A percentile compares a stretch with the other conserved stretches of the same genome.
These are phyloP conservation scores for Noctua comes DNA, from an alignment of 2,888 invertebrate genomes.

Conservation along the genomic window DNA sequence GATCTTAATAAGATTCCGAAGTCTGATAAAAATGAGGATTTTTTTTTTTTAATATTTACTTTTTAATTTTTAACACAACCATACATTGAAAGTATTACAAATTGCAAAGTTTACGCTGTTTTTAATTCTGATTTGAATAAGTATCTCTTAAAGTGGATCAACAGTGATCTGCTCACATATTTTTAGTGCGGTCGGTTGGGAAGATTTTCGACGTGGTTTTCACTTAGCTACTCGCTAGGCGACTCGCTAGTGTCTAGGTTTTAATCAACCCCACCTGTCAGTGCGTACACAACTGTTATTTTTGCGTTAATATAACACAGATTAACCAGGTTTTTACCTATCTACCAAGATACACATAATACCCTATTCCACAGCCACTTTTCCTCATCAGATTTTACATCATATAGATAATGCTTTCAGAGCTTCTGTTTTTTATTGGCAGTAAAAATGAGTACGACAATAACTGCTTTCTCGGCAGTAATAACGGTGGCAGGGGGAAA, in stretches of 20 bases:
- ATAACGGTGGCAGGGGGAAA: slow-evolving; percentile 39
- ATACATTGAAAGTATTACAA: neutral
- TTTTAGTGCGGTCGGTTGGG: neutral
- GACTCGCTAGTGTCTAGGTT: neutral
- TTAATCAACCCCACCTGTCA: neutral
- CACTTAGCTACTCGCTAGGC: neutral
- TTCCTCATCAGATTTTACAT: slow-evolving; percentile 42
- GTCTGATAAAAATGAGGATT: neutral
- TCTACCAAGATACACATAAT: slow-evolving; percentile 30
- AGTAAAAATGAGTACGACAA: slow-evolving; percentile 55
- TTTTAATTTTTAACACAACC: neutral
- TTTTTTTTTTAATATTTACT: neutral
- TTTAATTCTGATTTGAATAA: neutral
- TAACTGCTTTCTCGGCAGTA: slow-evolving; percentile 36
- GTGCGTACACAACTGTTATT: neutral
- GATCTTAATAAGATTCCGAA: neutral
- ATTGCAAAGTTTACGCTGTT: neutral
- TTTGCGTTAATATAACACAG: neutral
- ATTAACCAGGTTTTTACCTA: neutral
- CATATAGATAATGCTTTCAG: slow-evolving; percentile 40
- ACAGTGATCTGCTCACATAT: too few relatives aligned
- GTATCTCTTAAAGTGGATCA: neutral
- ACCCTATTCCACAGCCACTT: slow-evolving; percentile 20
- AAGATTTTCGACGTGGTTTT: neutral
- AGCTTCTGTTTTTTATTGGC: slow-evolving; percentile 56